Conservation (phyloP, 2,113 vertebrate genomes). For the Trogon melanurus region DNA sequence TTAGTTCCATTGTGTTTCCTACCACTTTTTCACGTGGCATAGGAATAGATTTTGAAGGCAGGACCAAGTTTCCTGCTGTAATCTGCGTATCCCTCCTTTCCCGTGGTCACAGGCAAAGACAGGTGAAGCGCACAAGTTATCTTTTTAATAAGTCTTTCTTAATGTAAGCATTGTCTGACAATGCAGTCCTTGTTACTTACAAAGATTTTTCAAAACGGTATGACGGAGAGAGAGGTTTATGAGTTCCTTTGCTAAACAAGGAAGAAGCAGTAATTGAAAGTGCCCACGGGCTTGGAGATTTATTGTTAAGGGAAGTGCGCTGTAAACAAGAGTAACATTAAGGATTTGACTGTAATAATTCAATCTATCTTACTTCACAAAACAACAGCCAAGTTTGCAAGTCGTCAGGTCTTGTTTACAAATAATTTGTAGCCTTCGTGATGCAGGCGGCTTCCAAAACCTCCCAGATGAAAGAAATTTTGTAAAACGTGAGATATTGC, state of each 20-base stretch:
- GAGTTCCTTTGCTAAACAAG: constrained; percentile 37
- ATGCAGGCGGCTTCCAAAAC: not conserved
- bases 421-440: constrained; percentile 27
- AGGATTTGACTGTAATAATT: constrained; percentile 54
- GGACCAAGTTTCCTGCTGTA: not conserved
- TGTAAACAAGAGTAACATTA: constrained; percentile 59
- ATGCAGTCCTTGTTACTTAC: not conserved
- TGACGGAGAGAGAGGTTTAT: constrained; percentile 48
- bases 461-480: not conserved
- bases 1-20: not conserved
- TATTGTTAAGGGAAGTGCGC: constrained; percentile 46
- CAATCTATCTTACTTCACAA: constrained; percentile 40
- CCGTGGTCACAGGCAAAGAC: not conserved
- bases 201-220: not conserved
- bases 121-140: not conserved
- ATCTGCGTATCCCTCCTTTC: not conserved
- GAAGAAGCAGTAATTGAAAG: constrained; percentile 66
- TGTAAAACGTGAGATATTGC: not conserved
- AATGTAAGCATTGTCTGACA: not conserved
- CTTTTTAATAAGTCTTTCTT: constrained; percentile 1
- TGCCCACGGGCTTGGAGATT: constrained; percentile 55
- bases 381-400: constrained; percentile 5
- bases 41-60: not conserved
- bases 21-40: not conserved
- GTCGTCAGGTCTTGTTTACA: constrained; percentile 34